Evolutionary conservation across 2,113 vertebrate genomes (phyloP), one percentile per base, ranked within the genome.

Genomic region (Lampris megalopsis): DNA sequence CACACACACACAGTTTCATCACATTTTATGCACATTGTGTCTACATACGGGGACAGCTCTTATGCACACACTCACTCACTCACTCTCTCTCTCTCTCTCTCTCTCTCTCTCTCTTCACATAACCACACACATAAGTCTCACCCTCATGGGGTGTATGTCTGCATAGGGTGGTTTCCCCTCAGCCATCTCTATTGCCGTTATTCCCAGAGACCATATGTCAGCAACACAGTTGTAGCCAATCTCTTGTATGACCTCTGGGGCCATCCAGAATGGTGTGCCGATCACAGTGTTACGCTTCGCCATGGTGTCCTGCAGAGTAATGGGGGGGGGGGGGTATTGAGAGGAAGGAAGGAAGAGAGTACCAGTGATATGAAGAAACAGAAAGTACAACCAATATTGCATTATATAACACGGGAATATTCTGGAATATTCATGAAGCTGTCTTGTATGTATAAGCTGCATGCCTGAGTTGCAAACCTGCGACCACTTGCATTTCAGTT

Each of bases 201-300:
- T 99, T 50, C 97, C 97, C 87, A 99, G 84, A 0, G 97, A 98
- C 97, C 97, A 99, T 90, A 99, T 96, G 75, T 99, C 97, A 0
- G 97, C 97, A 71, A 98, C 95, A 52, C 97, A 98, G 68, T 98
- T 99, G 86, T 99, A 99, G 1, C 97, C 97, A 60, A 97, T 98
- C 91, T 99, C 97, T 88, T 99, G 97, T 57, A 99, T 99, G 83
- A 99, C 97, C 89, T 98, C 97, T 1, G 97, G 97, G 70, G 97
- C 97, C 97, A 99, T 99, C 97, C 97, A 99, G 91, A 99, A 99
- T 0, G 97, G 97, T 3, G 97, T 99, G 40, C 97, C 97, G 65
- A 99, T 98, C 42, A 99, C 97, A 0, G 97, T 99, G 89, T 99
- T 99, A 47, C 97, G 58, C 89, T 99, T 99, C 6, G 97, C 97